These are phyloP conservation scores for Diplosoma virens DNA, from an alignment of 23 tunicate species.

Conservation along the genomic window DNA sequence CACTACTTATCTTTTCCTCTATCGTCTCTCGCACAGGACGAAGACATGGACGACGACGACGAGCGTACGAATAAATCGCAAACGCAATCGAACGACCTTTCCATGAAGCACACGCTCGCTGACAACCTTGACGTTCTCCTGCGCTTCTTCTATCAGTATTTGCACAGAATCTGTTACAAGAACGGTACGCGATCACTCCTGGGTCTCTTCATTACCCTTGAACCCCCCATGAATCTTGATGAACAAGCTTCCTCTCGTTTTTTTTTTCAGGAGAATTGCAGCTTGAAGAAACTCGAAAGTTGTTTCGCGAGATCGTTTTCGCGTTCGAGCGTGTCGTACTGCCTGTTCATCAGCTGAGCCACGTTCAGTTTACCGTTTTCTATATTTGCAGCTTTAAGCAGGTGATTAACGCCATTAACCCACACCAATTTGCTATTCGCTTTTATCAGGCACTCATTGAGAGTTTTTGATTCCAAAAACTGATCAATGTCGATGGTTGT, in stretches of 20 bases:
- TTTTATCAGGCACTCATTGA: too few relatives aligned
- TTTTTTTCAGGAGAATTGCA: conserved; percentile 38
- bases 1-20: background rate
- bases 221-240: background rate
- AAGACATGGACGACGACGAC: conserved; percentile 32
- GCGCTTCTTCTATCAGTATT: conserved; percentile 35
- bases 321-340: conserved; percentile 51
- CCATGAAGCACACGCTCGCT: conserved; percentile 41
- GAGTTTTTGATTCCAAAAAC: too few relatives aligned
- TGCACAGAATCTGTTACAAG: conserved; percentile 33
- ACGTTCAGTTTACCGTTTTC: conserved; percentile 62
- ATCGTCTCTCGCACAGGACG: conserved; percentile 27
- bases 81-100: too few relatives aligned
- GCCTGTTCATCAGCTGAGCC: conserved; percentile 55
- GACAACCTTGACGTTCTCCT: conserved; percentile 43
- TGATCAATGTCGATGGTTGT: too few relatives aligned
- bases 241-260: background rate
- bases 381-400: conserved; percentile 68
- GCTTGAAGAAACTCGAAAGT: conserved; percentile 15
- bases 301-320: conserved; percentile 47
- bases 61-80: background rate
- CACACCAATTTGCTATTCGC: too few relatives aligned
- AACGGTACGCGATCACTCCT: conserved; percentile 48
- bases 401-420: too few relatives aligned
- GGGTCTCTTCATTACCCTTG: background rate